Evolutionary conservation across 1,140 invertebrate genomes (phyloP).

Genomic region (Drosophila guanche): DNA sequence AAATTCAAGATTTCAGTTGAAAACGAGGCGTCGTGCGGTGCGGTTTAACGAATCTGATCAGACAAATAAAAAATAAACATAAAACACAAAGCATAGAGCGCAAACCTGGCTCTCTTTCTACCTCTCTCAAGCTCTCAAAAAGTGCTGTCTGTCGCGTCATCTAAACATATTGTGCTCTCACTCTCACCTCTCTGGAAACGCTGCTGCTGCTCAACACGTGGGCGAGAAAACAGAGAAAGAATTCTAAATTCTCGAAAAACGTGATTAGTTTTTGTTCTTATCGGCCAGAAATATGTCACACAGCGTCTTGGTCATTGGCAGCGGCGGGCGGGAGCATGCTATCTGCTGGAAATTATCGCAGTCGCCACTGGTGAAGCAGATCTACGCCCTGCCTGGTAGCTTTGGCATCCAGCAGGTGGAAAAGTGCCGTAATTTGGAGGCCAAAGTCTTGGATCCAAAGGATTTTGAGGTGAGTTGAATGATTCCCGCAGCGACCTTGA

Average conservation of each 20-base stretch:
- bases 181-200: slow-evolving; percentile 2
- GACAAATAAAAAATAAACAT: slow-evolving; percentile 10
- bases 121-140: slow-evolving; percentile 13
- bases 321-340: slow-evolving; percentile 97
- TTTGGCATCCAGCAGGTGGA: slow-evolving; percentile 89
- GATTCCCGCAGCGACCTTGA: slow-evolving; percentile 41
- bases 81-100: slow-evolving; percentile 14
- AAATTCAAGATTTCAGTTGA: slow-evolving; percentile 57
- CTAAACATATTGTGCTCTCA: neutral
- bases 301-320: slow-evolving; percentile 93
- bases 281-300: slow-evolving; percentile 60
- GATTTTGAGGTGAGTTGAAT: slow-evolving; percentile 87
- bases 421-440: slow-evolving; percentile 86
- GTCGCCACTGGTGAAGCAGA: slow-evolving; percentile 88
- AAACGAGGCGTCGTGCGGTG: slow-evolving; percentile 51
- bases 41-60: slow-evolving; percentile 39
- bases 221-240: slow-evolving; percentile 35
- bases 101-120: slow-evolving; percentile 7
- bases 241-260: slow-evolving; percentile 45
- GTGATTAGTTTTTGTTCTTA: slow-evolving; percentile 39
- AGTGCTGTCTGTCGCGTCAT: slow-evolving; percentile 3
- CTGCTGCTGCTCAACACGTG: slow-evolving; percentile 53
- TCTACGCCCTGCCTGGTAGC: slow-evolving; percentile 96
- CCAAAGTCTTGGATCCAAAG: slow-evolving; percentile 86
- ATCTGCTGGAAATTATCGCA: slow-evolving; percentile 95